phyloP scores from a whole-genome alignment of 2,113 vertebrate species.

The Atherinomorus stipes region DNA sequence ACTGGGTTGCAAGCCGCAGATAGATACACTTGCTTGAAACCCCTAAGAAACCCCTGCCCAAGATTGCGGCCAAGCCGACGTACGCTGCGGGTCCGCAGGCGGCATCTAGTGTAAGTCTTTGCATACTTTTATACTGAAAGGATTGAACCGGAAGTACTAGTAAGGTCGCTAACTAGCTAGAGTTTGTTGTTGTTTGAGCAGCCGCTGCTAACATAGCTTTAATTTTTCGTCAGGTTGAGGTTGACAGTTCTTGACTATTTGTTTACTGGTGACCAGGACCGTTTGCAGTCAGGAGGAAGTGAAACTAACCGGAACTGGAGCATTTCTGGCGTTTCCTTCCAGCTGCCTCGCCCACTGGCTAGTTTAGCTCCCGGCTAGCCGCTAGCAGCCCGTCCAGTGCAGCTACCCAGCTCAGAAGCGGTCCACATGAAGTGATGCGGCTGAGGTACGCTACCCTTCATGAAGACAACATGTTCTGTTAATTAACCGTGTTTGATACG shows the following conservation, averaged over 20 bases:
- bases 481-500: not conserved
- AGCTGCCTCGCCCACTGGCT: constrained; percentile 41
- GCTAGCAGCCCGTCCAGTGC: not conserved
- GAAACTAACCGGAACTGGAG: not conserved
- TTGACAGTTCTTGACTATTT: not conserved
- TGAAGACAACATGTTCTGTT: too few relatives aligned
- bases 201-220: not conserved
- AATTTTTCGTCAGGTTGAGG: not conserved
- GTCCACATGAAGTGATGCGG: constrained; percentile 31
- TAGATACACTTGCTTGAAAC: too few relatives aligned
- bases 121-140: constrained; percentile 50
- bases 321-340: not conserved
- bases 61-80: too few relatives aligned
- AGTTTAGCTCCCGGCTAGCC: not conserved
- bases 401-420: too few relatives aligned
- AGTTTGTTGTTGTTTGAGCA: constrained; percentile 5
- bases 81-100: too few relatives aligned
- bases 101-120: too few relatives aligned
- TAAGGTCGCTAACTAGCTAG: not conserved
- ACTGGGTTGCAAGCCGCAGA: too few relatives aligned
- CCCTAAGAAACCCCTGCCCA: too few relatives aligned
- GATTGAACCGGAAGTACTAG: constrained; percentile 38
- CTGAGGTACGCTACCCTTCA: constrained; percentile 29
- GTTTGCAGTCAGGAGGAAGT: not conserved
- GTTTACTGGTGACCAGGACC: not conserved